These are phyloP conservation scores for Oopsacas minuta DNA, from an alignment of 37 sponge, comb jelly and placozoan genomes.

Conservation along the genomic window DNA sequence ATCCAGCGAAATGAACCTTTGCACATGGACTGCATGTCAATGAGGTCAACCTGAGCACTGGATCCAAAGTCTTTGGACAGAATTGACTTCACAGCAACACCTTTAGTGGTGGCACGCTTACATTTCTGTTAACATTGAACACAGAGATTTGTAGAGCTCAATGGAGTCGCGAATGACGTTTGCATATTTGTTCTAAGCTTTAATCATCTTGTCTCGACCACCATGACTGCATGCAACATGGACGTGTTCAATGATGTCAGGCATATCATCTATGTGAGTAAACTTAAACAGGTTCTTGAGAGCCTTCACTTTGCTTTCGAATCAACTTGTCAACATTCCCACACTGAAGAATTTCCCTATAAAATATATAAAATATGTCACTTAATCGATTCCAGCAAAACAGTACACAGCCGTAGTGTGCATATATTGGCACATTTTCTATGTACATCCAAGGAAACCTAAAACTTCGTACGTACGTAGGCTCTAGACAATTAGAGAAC, in stretches of 20 bases:
- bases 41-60: not conserved
- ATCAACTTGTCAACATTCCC: conserved; percentile 10
- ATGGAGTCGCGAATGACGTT: not conserved
- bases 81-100: not conserved
- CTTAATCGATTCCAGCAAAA: conserved; percentile 5
- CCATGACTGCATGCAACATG: not conserved
- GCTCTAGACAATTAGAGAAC: conserved; percentile 15
- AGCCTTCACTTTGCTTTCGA: conserved; percentile 19
- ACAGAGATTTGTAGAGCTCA: not conserved
- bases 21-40: conserved; percentile 13
- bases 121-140: not conserved
- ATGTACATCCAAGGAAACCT: conserved; percentile 18
- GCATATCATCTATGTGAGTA: conserved; percentile 19
- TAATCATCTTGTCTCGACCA: not conserved
- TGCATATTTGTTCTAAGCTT: not conserved
- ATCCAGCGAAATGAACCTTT: not conserved
- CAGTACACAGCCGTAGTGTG: conserved; percentile 17
- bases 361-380: conserved; percentile 20
- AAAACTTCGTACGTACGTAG: conserved; percentile 18
- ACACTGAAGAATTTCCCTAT: conserved; percentile 19
- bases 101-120: not conserved
- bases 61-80: not conserved
- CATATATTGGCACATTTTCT: conserved; percentile 19
- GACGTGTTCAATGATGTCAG: conserved; percentile 8
- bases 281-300: conserved; percentile 9